Evolutionary conservation across 2,888 invertebrate genomes (phyloP), one percentile per base, ranked within the genome.

Genomic region (Epinotia brunnichana): DNA sequence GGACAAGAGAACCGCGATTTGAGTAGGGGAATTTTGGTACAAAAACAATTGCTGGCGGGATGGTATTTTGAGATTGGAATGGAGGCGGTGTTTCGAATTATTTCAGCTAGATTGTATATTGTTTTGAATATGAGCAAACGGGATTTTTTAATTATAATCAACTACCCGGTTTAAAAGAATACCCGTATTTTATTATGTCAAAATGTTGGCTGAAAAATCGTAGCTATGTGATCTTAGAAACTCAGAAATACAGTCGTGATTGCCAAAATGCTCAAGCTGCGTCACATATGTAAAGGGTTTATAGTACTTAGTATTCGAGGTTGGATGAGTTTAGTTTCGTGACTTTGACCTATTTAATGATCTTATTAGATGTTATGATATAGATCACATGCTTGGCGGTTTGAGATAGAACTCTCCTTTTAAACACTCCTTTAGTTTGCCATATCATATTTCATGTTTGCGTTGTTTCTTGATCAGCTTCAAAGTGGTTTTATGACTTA

Each of bases 1-100:
- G 84, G 83, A 84, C 79, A 95, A 94, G 81, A 87, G 80, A 70
- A 74, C 75, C 66, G 15, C 21, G 15, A 57, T 11, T 72, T 74
- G 56, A 62, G 51, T 59, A 66, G 56, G 74, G 68, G 59, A 24
- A 64, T 62, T 57, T 53, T 7, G 66, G 35, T 35, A 19, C 19
- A 2, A 13, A 9, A 64, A 57, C 57, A 24, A 29, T 57, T 15
- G 13, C 13, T 1, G 13, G 17, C 13, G 17, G n/a, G 0, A 10
- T 5, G 19, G 13, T 13, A 35, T 24, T 57, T n/a, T n/a, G n/a
- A 17, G 2, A 19, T 19, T 41, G 19, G 11, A 41, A 41, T 11
- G 19, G 19, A 60, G 13, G 41, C 41, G n/a, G 13, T 35, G 10
- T 59, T 9, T 15, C 57, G 5, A 21, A 24, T 19, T 3, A 63